Evolutionary conservation across 2,113 vertebrate genomes (phyloP).

Genomic region (Scatophagus argus): DNA sequence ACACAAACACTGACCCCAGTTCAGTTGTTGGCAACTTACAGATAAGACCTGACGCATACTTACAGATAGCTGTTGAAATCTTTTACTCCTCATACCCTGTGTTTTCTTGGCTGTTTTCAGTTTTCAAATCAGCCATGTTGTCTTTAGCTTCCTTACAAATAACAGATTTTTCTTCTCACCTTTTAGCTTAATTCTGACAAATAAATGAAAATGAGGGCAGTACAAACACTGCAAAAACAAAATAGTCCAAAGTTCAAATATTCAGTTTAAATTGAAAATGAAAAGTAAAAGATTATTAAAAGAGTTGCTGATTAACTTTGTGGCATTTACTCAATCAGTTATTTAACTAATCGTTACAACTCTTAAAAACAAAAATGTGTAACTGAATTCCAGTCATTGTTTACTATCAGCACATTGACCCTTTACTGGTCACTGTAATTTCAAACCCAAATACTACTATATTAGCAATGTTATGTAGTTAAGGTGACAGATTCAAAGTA

Average conservation of each 20-base stretch:
- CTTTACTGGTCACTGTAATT: background rate
- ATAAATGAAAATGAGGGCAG: background rate
- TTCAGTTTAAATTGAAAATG: too few species aligned
- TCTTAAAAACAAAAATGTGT: background rate
- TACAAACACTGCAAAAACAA: too few species aligned
- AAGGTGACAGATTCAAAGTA: background rate
- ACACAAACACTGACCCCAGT: conserved; percentile 4
- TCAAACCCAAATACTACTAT: background rate
- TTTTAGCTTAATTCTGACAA: background rate
- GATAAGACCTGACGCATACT: background rate
- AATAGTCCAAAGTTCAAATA: background rate
- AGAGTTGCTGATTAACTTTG: background rate
- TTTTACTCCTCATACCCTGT: background rate
- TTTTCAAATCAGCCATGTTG: too few species aligned
- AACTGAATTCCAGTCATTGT: background rate
- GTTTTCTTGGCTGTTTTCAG: too few species aligned
- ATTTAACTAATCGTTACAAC: background rate
- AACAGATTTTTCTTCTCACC: background rate
- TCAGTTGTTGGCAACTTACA: background rate
- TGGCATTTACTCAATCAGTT: background rate
- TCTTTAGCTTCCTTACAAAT: too few species aligned
- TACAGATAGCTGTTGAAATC: background rate
- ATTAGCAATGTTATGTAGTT: background rate
- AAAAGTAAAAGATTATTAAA: too few species aligned
- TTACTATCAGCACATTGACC: background rate